Evolutionary conservation across 2,797 vertebrate species (phyloP).

Genomic region (Pseudochirops cupreus): DNA sequence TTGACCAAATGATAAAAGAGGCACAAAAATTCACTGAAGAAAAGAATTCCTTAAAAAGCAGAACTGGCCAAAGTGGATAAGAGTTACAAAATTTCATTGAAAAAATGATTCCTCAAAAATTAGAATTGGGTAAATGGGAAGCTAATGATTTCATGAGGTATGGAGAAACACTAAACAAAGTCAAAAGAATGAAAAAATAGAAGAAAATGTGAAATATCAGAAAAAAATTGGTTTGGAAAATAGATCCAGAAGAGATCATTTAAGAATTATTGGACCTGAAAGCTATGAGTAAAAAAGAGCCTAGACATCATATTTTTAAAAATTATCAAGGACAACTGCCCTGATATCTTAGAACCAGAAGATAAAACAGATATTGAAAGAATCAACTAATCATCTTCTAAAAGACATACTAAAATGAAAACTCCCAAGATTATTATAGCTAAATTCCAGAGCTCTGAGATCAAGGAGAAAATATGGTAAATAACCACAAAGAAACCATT

Average conservation of each 20-base stretch:
- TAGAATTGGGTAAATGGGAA: background rate
- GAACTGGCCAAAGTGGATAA: background rate
- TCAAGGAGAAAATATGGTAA: background rate
- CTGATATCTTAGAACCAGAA: background rate
- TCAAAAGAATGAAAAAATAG: background rate
- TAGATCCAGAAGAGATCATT: background rate
- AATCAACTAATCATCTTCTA: too few species aligned
- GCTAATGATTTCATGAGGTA: background rate
- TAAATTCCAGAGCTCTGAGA: too few species aligned
- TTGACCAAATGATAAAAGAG: background rate
- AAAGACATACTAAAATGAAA: too few species aligned
- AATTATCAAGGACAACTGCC: background rate
- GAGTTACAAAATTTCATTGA: background rate
- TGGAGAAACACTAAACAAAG: background rate
- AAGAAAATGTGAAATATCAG: background rate
- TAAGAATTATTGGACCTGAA: background rate
- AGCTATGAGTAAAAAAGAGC: background rate
- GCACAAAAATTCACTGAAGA: background rate
- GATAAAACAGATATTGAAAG: too few species aligned
- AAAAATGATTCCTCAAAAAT: background rate
- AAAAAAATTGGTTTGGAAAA: background rate
- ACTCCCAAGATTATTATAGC: too few species aligned
- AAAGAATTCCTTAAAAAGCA: background rate
- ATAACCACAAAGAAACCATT: background rate
- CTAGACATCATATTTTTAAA: background rate